These are phyloP conservation scores for Tapirus terrestris DNA, from an alignment of 2,113 vertebrate genomes.

Conservation along the genomic window DNA sequence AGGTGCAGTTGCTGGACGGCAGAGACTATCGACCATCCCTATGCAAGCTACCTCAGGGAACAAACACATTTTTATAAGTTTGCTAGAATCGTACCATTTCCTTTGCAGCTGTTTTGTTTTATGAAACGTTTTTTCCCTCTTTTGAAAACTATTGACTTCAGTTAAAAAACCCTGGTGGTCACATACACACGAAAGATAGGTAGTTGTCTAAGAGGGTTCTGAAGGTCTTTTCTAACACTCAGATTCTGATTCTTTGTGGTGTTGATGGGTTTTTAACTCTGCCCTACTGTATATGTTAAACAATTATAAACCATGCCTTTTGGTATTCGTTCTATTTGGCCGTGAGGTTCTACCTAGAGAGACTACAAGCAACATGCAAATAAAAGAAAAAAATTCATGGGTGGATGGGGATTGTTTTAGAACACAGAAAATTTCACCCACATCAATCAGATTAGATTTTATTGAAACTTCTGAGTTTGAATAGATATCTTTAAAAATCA, in stretches of 20 bases:
- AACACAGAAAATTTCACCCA: slow-evolving; percentile 7
- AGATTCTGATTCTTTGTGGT: slow-evolving; percentile 9
- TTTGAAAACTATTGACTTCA: slow-evolving; percentile 33
- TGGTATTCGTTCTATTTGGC: neutral
- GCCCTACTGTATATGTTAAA: slow-evolving; percentile 26
- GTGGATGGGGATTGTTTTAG: neutral
- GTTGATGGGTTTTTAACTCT: slow-evolving; percentile 8
- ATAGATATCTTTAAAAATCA: slow-evolving; percentile 24
- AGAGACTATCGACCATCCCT: neutral
- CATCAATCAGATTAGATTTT: neutral
- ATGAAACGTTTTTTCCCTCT: neutral
- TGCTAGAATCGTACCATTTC: neutral
- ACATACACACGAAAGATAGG: neutral
- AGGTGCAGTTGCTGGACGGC: neutral
- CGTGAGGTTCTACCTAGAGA: slow-evolving; percentile 35
- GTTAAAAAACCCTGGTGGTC: neutral
- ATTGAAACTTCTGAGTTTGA: slow-evolving; percentile 27
- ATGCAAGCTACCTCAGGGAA: neutral
- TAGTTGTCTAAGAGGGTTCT: neutral
- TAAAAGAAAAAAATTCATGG: neutral
- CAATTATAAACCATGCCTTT: slow-evolving; percentile 13
- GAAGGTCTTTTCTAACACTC: slow-evolving; percentile 17
- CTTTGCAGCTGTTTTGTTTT: slow-evolving; percentile 48
- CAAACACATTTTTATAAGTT: neutral
- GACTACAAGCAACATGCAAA: neutral